Evolutionary conservation across 2,113 vertebrate species (phyloP).

Genomic region (Daphoenositta chrysoptera): DNA sequence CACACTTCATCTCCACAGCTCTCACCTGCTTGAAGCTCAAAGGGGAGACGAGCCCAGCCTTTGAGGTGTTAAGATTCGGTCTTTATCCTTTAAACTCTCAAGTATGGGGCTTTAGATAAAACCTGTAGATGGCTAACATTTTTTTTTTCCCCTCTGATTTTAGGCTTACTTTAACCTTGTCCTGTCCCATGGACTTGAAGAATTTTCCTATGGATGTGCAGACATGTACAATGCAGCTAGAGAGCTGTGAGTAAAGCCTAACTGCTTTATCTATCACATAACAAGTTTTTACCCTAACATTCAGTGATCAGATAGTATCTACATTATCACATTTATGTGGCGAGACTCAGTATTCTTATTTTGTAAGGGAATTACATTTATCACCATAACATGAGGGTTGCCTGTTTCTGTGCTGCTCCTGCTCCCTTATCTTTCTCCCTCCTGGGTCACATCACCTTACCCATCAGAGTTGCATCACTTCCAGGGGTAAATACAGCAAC

Average conservation of each 20-base stretch:
- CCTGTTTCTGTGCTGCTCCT: neutral
- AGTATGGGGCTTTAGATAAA: neutral
- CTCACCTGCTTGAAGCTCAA: neutral
- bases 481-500: neutral
- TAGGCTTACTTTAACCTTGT: conserved; percentile 95
- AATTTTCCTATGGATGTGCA: conserved; percentile 99
- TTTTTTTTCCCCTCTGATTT: neutral
- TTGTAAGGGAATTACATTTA: neutral
- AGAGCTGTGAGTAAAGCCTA: conserved; percentile 90
- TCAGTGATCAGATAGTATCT: neutral
- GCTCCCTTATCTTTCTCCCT: neutral
- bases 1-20: neutral
- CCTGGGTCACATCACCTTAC: neutral
- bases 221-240: conserved; percentile 97
- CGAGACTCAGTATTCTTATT: neutral
- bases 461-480: neutral
- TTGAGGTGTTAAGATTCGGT: neutral
- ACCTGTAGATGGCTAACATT: neutral
- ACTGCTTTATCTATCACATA: neutral
- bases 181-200: conserved; percentile 98
- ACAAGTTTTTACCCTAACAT: neutral
- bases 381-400: accelerated
- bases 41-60: neutral
- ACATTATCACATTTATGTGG: neutral
- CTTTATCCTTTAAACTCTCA: neutral